Conservation (phyloP, 2,888 invertebrate species). For the Torymus auratus region DNA sequence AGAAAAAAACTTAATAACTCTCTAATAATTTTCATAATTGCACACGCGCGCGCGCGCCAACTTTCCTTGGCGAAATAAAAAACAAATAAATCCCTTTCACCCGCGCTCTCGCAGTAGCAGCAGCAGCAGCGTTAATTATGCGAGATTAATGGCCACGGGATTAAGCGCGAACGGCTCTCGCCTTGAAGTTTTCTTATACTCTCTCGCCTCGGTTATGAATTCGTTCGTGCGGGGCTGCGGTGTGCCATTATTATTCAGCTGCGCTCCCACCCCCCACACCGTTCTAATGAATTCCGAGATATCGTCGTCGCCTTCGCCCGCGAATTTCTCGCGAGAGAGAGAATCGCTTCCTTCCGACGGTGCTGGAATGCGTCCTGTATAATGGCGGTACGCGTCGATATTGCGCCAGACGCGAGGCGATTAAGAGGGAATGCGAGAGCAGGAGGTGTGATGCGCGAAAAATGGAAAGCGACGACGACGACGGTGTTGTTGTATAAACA, state of each 20-base stretch:
- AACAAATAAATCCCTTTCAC: constrained; percentile 14
- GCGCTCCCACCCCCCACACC: not conserved
- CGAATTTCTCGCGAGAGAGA: not conserved
- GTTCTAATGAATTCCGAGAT: constrained; percentile 48
- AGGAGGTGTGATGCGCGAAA: not conserved
- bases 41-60: not conserved
- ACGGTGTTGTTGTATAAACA: too few relatives aligned
- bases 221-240: not conserved
- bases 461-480: too few relatives aligned
- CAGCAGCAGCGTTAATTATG: constrained; percentile 48
- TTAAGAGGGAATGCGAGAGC: not conserved
- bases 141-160: constrained; percentile 51
- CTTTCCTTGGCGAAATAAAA: constrained; percentile 16
- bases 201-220: constrained; percentile 40
- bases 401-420: constrained; percentile 26
- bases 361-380: not conserved
- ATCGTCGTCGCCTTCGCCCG: constrained; percentile 13
- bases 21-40: constrained; percentile 52
- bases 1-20: constrained; percentile 36
- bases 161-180: constrained; percentile 9
- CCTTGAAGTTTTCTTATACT: constrained; percentile 15
- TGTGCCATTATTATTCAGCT: constrained; percentile 47
- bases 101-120: not conserved
- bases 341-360: too few relatives aligned
- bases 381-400: constrained; percentile 15